Evolutionary conservation across 2,113 vertebrate genomes (phyloP), one percentile per base, ranked within the genome.

Genomic region (Aythya baeri): DNA sequence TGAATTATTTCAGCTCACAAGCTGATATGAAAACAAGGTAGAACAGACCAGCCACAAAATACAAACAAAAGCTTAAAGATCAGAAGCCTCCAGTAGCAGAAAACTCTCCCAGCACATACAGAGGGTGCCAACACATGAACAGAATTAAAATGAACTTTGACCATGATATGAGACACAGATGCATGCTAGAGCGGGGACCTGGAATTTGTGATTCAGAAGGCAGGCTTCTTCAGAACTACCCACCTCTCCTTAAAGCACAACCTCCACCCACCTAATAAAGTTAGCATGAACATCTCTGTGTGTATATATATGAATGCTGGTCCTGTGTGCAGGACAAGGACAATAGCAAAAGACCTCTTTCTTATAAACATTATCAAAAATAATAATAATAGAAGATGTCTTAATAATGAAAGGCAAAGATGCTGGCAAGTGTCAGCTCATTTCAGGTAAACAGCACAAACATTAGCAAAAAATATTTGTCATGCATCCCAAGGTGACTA

Each of bases 201-300:
- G 34, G 12, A 87, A 43, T 25, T 20, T 22, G 8, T 81, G 38
- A 74, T 58, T 78, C 41, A 88, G 16, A 65, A 75, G 13, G 14
- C 20, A 62, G n/a, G 43, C 10, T 76, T 63, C 58, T 49, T 38
- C 36, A 50, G 57, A 26, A 12, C 43, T 7, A 23, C 23, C 17
- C 34, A 5, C 32, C 23, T 59, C 17, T 21, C 83, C 72, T 36
- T n/a, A 25, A 68, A 80, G 21, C 49, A 88, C 29, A 72, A 58
- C 15, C 34, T 54, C 20, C 22, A 57, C 1, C 14, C 32, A 22
- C 5, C 13, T 58, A 26, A 76, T 9, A 3, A 80, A 73, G 70
- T 2, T 1, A 3, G 6, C 13, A 13, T 13, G 3, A 44, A 17
- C 2, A 2, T 12, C 57, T 13, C 57, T 4, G 11, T 62, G 14